Base-by-base conservation (phyloP, 2,113 vertebrate genomes). In the Sebastes fasciatus region DNA sequence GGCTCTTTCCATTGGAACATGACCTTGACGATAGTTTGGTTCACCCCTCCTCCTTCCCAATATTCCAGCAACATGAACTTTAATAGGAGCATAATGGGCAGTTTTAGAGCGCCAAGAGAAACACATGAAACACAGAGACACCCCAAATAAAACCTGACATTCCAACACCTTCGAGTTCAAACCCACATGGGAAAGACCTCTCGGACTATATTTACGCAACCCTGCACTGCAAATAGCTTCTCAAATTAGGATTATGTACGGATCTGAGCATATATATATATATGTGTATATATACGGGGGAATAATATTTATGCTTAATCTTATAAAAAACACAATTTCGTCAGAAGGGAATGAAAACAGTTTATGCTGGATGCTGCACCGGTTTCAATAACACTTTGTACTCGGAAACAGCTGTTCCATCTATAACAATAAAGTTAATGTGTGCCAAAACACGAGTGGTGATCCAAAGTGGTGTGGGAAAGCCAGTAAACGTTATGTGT, bases 1-100 rank as follows among this genome's bases (percentile, higher is more conserved):
- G 94, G 89, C 88, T 83, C 83, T 91, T 92, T 92, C 91, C 87
- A 90, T 79, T 87, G 86, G 93, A 94, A 94, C 94, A 92, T 94
- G 95, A 95, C 95, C 95, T 96, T 96, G 94, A 96, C 82, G 73
- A 90, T 94, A 94, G 93, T 93, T 95, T 93, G 86, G 86, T 89
- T 88, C 81, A 49, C 67, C 83, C 77, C 49, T 48, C 19, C 61
- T 63, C 76, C 86, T 61, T 79, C 79, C 86, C 84, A 77, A 86
- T 93, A 89, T 92, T 92, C 90, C 91, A 88, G 92, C 93, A 89
- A 91, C 86, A 91, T 89, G 77, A 89, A 93, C 91, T 94, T 94
- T 92, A 94, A 92, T 90, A 90, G 87, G 74, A 88, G 83, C 83
- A 90, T 93, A 94, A 94, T 94, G 88, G 91, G 86, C 82, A 68